A percentile compares a stretch with the other conserved stretches of the same genome.
These are phyloP conservation scores for Sebastes nivosus DNA, from an alignment of 2,797 vertebrate genomes.

Conservation along the genomic window DNA sequence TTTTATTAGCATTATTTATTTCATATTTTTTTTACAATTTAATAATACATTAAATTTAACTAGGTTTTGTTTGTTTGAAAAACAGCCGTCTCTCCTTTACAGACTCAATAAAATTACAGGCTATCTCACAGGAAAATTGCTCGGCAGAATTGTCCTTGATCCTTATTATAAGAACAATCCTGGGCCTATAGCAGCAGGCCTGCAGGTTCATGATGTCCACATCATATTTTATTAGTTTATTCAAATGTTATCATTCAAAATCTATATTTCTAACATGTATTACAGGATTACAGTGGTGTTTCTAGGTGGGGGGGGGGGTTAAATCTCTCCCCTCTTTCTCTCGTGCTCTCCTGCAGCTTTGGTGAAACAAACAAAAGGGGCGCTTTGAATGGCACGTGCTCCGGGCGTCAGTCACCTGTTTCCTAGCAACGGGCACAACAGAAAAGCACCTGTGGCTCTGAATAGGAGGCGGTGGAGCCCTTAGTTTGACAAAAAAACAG, in stretches of 20 bases:
- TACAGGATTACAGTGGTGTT: conserved; percentile 9
- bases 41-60: background rate
- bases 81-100: background rate
- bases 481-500: conserved; percentile 27
- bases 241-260: conserved; percentile 4
- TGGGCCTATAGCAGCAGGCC: conserved; percentile 15
- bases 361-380: conserved; percentile 81
- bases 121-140: background rate
- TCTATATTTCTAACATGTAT: conserved; percentile 16
- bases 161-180: background rate
- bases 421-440: conserved; percentile 87
- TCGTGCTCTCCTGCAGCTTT: conserved; percentile 51
- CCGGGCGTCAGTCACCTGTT: conserved; percentile 83
- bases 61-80: background rate
- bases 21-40: background rate
- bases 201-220: background rate
- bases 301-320: conserved; percentile 20
- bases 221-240: background rate
- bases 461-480: conserved; percentile 48
- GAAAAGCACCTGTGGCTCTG: conserved; percentile 85
- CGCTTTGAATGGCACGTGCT: conserved; percentile 79
- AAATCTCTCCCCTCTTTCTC: conserved; percentile 34
- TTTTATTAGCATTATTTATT: too few species aligned
- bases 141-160: background rate
- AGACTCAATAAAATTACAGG: background rate